Conservation (phyloP, 2,888 invertebrate species). For the Orchesellides sinensis region DNA sequence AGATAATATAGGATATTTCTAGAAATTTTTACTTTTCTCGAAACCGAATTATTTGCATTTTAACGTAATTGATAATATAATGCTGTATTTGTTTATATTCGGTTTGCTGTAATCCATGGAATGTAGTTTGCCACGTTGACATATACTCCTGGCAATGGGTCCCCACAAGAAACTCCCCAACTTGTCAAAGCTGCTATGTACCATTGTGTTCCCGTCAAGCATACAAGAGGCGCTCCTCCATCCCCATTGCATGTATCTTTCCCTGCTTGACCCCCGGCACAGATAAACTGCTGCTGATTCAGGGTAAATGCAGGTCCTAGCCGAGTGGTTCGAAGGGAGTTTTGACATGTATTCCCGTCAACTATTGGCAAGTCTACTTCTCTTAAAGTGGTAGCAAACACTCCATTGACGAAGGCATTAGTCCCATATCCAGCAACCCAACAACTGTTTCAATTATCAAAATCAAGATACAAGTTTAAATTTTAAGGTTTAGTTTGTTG, state of each 20-base stretch:
- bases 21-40: too few species aligned
- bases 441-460: constrained; percentile 75
- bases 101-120: constrained; percentile 84
- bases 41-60: too few species aligned
- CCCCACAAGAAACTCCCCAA: constrained; percentile 86
- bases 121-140: constrained; percentile 88
- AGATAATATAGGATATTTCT: too few species aligned
- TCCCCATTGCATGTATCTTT: constrained; percentile 90
- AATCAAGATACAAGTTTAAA: neutral
- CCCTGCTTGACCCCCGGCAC: constrained; percentile 86
- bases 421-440: constrained; percentile 88
- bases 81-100: constrained; percentile 5
- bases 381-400: constrained; percentile 83
- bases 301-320: constrained; percentile 82
- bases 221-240: constrained; percentile 85
- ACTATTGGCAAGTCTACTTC: constrained; percentile 86
- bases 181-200: constrained; percentile 84
- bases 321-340: constrained; percentile 81
- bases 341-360: constrained; percentile 82
- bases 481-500: neutral
- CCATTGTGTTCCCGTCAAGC: constrained; percentile 82
- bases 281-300: constrained; percentile 84
- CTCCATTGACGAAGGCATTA: constrained; percentile 79
- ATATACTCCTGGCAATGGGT: constrained; percentile 15
- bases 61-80: too few species aligned